Evolutionary conservation across 2,797 vertebrate genomes (phyloP).

Genomic region (Chaunax sp.): DNA sequence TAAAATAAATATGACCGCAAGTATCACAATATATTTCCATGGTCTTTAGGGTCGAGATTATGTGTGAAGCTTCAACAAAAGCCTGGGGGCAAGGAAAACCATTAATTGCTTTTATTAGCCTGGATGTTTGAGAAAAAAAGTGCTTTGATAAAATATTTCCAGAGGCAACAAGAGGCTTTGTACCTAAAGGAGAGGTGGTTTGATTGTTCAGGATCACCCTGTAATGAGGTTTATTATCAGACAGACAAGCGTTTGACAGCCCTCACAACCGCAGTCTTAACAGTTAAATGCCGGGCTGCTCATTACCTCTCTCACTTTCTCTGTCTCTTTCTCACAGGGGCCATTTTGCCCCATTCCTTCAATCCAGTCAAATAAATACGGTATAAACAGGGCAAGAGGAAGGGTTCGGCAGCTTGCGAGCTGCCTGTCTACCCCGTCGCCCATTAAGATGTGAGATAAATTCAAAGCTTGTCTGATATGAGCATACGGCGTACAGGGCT

Average conservation of each 20-base stretch:
- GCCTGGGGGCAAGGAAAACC: constrained; percentile 11
- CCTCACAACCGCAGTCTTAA: constrained; percentile 66
- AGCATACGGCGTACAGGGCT: constrained; percentile 59
- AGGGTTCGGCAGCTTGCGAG: constrained; percentile 51
- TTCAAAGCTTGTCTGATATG: constrained; percentile 81
- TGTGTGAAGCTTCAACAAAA: constrained; percentile 42
- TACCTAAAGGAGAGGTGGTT: constrained; percentile 33
- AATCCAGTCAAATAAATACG: constrained; percentile 80
- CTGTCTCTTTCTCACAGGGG: constrained; percentile 42
- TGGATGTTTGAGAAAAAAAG: not conserved
- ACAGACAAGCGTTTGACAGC: constrained; percentile 61
- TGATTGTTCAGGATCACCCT: constrained; percentile 37
- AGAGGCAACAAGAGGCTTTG: constrained; percentile 9
- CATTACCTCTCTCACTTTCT: constrained; percentile 50
- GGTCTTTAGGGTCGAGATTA: constrained; percentile 44
- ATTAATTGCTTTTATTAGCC: constrained; percentile 34
- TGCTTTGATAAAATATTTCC: constrained; percentile 21
- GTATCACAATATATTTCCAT: constrained; percentile 33
- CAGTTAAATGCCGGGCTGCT: constrained; percentile 51
- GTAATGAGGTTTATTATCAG: constrained; percentile 68
- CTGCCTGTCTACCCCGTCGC: constrained; percentile 63
- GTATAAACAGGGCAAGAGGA: constrained; percentile 71
- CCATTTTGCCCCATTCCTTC: constrained; percentile 60
- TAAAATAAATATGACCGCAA: constrained; percentile 61
- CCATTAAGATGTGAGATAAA: constrained; percentile 81